Evolutionary conservation across 1,140 invertebrate genomes (phyloP), one percentile per base, ranked within the genome.

Genomic region (Acyrthosiphon pisum): DNA sequence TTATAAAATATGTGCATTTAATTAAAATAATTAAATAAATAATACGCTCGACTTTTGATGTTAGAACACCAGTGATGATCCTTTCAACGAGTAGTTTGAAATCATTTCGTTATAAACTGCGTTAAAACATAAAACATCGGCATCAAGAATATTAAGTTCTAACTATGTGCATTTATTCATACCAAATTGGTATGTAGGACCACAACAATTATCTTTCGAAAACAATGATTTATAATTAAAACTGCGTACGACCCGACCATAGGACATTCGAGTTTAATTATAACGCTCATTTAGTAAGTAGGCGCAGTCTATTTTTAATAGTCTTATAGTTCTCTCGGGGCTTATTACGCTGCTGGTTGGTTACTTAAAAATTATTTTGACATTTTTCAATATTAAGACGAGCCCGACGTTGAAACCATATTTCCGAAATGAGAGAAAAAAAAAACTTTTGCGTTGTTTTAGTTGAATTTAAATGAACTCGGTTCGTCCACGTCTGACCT

Each of bases 1-100:
- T 50, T 30, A 56, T 37, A 41, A 89, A 89, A 26, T 30, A 26
- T 18, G 60, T 76, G 30, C 56, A 11, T 89, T 89, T 89, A 89
- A 89, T 89, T 89, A 89, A 53, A 89, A 56, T 53, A 53, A 23
- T 20, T 56, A 37, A 89, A 88, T 53, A 88, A 56, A 37, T 89
- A 88, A 48, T 46, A 8, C 6, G n/a, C 2, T 44, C 3, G 46
- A 48, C 44, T 46, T 86, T 46, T 44, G 11, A 14, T 46, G 20
- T 86, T n/a, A 46, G 11, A 87, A 48, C 37, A 88, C 50, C 44
- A 2, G 46, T 87, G 30, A n/a, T n/a, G 30, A 44, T 88, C n/a
- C 2, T 48, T 48, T 48, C 20, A 48, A 44, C 23, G 8, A 84
- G 23, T 84, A 84, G 23, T 84, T 84, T 46, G n/a, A 50, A 20